A percentile compares a stretch with the other conserved stretches of the same genome.
Evolutionary conservation across 2,888 invertebrate genomes (phyloP).

Genomic region (Vannuccia rotundouncinata): DNA sequence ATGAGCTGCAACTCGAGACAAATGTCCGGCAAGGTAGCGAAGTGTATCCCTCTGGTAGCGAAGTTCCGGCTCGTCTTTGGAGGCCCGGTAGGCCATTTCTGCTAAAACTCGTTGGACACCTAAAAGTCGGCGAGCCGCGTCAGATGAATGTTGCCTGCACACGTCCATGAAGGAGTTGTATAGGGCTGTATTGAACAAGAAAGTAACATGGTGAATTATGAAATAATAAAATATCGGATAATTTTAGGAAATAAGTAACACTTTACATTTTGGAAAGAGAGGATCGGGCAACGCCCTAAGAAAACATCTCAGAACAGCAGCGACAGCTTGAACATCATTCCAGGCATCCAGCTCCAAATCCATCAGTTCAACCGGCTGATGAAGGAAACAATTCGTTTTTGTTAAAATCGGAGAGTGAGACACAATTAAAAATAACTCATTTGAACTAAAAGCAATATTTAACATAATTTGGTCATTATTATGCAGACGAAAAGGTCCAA

Average conservation of each 20-base stretch:
- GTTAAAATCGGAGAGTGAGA: too few relatives aligned
- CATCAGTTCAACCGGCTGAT: background rate
- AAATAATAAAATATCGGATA: too few relatives aligned
- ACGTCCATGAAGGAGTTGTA: background rate
- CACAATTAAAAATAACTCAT: too few relatives aligned
- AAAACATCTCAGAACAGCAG: conserved; percentile 19
- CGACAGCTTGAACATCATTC: conserved; percentile 31
- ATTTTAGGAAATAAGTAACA: too few relatives aligned
- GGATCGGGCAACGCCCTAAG: conserved; percentile 28
- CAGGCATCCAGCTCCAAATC: conserved; percentile 13
- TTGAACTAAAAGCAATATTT: too few relatives aligned
- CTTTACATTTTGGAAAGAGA: conserved; percentile 13
- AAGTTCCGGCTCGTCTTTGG: background rate
- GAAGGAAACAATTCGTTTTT: background rate
- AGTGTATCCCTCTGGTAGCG: background rate
- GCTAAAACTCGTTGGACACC: background rate
- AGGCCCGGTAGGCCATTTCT: background rate
- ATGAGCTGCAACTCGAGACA: background rate
- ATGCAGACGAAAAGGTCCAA: too few relatives aligned
- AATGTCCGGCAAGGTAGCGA: background rate
- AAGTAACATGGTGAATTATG: too few relatives aligned
- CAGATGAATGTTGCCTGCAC: background rate
- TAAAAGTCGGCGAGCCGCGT: background rate
- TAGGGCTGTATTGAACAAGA: background rate
- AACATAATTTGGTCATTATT: too few relatives aligned